Evolutionary conservation across 2,888 invertebrate species (phyloP), one percentile per base, ranked within the genome.

Genomic region (Cephus runcator): DNA sequence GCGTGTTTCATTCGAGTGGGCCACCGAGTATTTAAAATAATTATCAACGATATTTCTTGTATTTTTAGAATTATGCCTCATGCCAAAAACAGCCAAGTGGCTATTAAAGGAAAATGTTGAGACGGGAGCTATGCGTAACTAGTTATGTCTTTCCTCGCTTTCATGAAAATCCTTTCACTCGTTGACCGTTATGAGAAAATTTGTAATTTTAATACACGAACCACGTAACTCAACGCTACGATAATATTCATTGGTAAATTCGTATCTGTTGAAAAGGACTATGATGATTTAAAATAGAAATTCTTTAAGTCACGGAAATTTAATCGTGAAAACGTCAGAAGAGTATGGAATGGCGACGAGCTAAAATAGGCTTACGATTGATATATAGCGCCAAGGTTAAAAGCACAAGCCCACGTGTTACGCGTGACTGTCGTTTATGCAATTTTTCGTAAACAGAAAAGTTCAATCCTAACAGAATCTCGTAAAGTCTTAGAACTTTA

Each of bases 311-410:
- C 56, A 23, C 23, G 56, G 2, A 6, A 56, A 56, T 56, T 23
- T 56, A 56, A 56, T 56, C 23, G 23, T 56, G 56, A 56, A 23
- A 56, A 56, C 56, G 56, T 15, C 56, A 23, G 56, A 56, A 9
- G 23, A 56, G 40, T 6, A 15, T 6, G 15, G 15, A 40, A 40
- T 40, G 40, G 15, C 15, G 15, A 6, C 40, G 15, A 40, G 23
- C 56, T 56, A 23, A 56, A 56, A 56, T 56, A 56, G 23, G 0
- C 9, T 56, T 56, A 15, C 56, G 56, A 56, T 56, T 56, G 23
- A 23, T 56, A 71, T 33, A 76, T 73, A 33, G 73, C 71, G 71
- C 77, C 84, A 85, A 83, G 84, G 81, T 84, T 84, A 81, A 80
- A 80, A 84, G 80, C 80, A 83, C 77, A 78, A 71, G 33, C 73